Conservation (phyloP, 2,888 invertebrate genomes). For the Napeogenes inachia region DNA sequence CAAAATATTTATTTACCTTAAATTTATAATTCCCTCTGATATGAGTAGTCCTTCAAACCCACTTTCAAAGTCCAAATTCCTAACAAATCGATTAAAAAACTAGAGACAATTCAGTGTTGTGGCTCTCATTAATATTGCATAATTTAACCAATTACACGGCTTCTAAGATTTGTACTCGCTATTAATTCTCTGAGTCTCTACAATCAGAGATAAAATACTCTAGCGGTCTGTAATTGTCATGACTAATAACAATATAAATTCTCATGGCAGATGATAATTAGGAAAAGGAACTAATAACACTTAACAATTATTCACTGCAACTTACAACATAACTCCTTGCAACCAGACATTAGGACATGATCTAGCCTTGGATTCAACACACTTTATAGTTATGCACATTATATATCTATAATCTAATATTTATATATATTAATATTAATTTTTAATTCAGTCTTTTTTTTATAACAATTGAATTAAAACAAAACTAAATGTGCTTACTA, state of each 20-base stretch:
- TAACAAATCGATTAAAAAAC: no score
- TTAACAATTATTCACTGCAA: slow-evolving; percentile 20
- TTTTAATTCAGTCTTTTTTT: no score
- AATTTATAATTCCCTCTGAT: no score
- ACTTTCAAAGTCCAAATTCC: no score
- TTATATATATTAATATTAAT: no score
- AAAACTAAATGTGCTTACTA: no score
- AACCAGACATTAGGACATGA: background rate
- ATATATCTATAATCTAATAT: no score
- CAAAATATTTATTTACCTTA: no score
- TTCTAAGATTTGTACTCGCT: background rate
- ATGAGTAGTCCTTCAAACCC: no score
- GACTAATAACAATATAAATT: slow-evolving; percentile 15
- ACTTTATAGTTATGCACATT: no score
- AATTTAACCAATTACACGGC: background rate
- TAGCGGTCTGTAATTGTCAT: slow-evolving; percentile 6
- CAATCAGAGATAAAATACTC: background rate
- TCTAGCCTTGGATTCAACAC: background rate
- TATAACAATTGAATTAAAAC: no score
- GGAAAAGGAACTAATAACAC: slow-evolving; percentile 19
- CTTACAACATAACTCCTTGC: slow-evolving; percentile 18
- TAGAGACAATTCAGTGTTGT: no score
- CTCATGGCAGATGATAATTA: slow-evolving; percentile 20
- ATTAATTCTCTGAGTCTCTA: background rate
- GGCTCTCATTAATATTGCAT: background rate